Percentiles rank a stretch among this genome's conserved stretches.
Evolutionary conservation across 2,888 invertebrate genomes (phyloP).

Genomic region (Drosophila conformis): DNA sequence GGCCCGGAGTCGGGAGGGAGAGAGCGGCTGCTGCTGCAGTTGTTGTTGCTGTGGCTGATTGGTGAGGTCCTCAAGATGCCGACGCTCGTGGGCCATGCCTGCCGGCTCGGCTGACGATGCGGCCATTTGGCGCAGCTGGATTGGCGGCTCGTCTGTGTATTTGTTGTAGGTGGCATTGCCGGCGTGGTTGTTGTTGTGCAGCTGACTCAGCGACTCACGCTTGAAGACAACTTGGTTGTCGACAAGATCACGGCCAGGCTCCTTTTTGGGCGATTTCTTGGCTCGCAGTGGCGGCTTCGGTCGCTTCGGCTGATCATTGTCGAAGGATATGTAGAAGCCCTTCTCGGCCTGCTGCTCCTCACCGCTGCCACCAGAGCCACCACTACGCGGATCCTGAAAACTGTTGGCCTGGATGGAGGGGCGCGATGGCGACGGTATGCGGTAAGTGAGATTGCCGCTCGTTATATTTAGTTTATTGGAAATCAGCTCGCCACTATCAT

Average conservation of each 20-base stretch:
- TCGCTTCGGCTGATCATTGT: constrained; percentile 93
- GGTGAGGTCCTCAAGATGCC: constrained; percentile 81
- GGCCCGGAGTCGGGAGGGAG: constrained; percentile 70
- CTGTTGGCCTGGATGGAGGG: constrained; percentile 90
- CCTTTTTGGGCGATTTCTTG: constrained; percentile 93
- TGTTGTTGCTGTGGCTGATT: constrained; percentile 70
- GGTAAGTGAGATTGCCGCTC: constrained; percentile 94
- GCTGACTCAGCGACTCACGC: constrained; percentile 83
- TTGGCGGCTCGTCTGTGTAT: constrained; percentile 83
- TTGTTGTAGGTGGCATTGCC: constrained; percentile 83
- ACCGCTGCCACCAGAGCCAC: constrained; percentile 68
- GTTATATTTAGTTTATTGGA: constrained; percentile 90
- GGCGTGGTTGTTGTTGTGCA: constrained; percentile 85
- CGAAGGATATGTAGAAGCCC: constrained; percentile 97
- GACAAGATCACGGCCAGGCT: constrained; percentile 85
- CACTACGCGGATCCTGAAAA: constrained; percentile 87
- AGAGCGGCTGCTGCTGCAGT: constrained; percentile 54
- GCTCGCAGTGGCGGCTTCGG: constrained; percentile 94
- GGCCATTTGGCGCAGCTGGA: constrained; percentile 80
- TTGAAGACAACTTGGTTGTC: constrained; percentile 76
- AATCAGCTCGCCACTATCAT: constrained; percentile 73
- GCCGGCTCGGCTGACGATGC: constrained; percentile 45
- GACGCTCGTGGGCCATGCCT: constrained; percentile 63
- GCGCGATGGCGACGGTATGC: constrained; percentile 94
- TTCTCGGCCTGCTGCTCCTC: constrained; percentile 88